Conservation (phyloP, 2,888 invertebrate genomes). For the Pammene aurita region DNA sequence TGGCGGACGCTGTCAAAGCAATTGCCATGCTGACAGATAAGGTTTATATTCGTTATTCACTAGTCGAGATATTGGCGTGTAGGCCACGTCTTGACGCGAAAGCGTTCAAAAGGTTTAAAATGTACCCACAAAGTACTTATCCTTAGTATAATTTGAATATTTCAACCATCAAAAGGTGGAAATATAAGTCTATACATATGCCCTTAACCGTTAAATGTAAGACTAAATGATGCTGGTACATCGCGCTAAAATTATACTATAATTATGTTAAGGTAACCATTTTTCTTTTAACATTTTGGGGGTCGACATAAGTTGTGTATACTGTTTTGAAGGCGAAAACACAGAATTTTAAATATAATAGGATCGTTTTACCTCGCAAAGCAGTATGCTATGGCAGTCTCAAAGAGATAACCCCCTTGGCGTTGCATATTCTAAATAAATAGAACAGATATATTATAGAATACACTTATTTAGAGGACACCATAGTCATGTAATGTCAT, state of each 20-base stretch:
- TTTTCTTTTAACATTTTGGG: constrained; percentile 42
- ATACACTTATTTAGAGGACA: constrained; percentile 36
- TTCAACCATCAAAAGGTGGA: constrained; percentile 14
- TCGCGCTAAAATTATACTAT: constrained; percentile 43
- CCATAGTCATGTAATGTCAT: constrained; percentile 34
- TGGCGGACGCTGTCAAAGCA: too few relatives aligned
- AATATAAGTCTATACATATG: neutral
- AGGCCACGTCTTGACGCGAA: too few relatives aligned
- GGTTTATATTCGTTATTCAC: too few relatives aligned
- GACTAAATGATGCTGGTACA: constrained; percentile 51
- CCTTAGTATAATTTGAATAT: constrained; percentile 17
- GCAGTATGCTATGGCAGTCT: constrained; percentile 40
- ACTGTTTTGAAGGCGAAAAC: constrained; percentile 16
- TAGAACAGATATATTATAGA: constrained; percentile 42
- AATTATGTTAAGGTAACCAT: constrained; percentile 33
- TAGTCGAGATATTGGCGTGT: too few relatives aligned
- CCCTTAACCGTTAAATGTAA: constrained; percentile 25
- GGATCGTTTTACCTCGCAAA: neutral
- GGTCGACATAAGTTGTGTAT: constrained; percentile 43
- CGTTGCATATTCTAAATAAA: constrained; percentile 53
- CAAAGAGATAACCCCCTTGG: constrained; percentile 41
- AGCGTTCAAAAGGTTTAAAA: too few relatives aligned
- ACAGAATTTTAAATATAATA: too few relatives aligned
- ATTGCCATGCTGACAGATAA: too few relatives aligned
- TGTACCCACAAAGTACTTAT: constrained; percentile 16